Base-by-base conservation (phyloP, 2,113 vertebrate genomes). In the Neodon shergylaensis region DNA sequence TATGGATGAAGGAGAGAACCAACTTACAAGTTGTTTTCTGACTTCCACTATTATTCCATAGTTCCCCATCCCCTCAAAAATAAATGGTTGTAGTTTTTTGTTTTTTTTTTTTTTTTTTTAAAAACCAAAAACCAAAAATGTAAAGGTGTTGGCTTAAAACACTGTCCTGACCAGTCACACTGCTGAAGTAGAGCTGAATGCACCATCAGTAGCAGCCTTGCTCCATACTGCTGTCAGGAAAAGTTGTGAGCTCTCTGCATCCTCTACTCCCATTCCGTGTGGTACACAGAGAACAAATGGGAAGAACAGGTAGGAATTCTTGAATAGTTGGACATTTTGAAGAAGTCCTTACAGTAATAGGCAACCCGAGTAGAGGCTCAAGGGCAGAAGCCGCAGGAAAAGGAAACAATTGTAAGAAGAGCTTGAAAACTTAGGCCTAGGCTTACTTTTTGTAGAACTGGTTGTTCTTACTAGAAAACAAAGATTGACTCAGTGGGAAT, bases 71-170 rank as follows among this genome's bases (percentile, higher is more conserved):
- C 63, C n/a, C 26, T 44, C 58, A 66, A 44, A 84, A 84, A 33
- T 17, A 83, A 65, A 39, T 8, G 31, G 6, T 31, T 84, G 39
- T 84, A 65, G 65, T 16, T 42, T 79, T n/a, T n/a, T n/a, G n/a
- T n/a, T n/a, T n/a, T n/a, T n/a, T n/a, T n/a, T n/a, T n/a, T n/a
- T n/a, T n/a, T n/a, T 31, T 76, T 76, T 11, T 47, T 74, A 54
- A 17, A 4, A 54, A 54, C 17, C 49, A 17, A 17, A 54, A 54
- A 52, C 11, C 12, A 52, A 22, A 76, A 52, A 78, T 2, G 9
- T 84, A 42, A 66, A 90, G 91, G 61, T 1, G 12, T 83, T 68
- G 82, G 58, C 78, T 90, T 97, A 70, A 91, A 92, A 88, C n/a
- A 76, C 68, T 95, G 14, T 84, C 92, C 17, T 87, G 52, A 16